These are phyloP conservation scores for Xenentodon cancila DNA, from an alignment of 2,797 vertebrate genomes.

Conservation along the genomic window DNA sequence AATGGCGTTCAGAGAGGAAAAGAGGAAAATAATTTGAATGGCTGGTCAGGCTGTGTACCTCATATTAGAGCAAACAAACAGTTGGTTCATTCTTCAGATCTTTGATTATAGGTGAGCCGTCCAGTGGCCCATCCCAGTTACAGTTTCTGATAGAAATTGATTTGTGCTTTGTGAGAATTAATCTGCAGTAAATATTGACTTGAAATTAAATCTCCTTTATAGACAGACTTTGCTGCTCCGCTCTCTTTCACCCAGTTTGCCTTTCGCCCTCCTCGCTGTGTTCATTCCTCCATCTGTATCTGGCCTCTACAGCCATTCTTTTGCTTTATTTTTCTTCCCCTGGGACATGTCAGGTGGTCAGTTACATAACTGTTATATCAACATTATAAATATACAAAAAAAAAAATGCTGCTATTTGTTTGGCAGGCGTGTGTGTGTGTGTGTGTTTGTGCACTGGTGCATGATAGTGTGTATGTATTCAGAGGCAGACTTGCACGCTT, in stretches of 20 bases:
- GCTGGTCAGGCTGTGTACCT: background rate
- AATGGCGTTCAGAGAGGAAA: too few species aligned
- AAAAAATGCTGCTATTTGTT: slow-evolving; percentile 14
- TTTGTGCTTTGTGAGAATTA: too few species aligned
- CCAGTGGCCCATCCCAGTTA: too few species aligned
- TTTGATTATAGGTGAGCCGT: too few species aligned
- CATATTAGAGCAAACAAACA: background rate
- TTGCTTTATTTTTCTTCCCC: background rate
- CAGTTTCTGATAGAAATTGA: too few species aligned
- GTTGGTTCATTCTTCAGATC: too few species aligned
- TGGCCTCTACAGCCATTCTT: background rate
- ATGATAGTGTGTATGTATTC: background rate
- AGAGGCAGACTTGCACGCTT: background rate
- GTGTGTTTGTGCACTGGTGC: background rate
- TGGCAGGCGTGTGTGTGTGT: background rate
- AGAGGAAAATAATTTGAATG: too few species aligned
- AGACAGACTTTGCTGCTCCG: too few species aligned
- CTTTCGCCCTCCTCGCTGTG: background rate
- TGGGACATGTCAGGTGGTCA: slow-evolving; percentile 1
- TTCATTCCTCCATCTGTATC: background rate
- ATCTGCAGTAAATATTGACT: too few species aligned
- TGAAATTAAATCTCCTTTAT: too few species aligned
- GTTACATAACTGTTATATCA: slow-evolving; percentile 40
- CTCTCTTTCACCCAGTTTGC: too few species aligned
- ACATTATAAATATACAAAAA: slow-evolving; percentile 25